Conservation (phyloP, 2,888 invertebrate species). For the Dynastes hyllus region DNA sequence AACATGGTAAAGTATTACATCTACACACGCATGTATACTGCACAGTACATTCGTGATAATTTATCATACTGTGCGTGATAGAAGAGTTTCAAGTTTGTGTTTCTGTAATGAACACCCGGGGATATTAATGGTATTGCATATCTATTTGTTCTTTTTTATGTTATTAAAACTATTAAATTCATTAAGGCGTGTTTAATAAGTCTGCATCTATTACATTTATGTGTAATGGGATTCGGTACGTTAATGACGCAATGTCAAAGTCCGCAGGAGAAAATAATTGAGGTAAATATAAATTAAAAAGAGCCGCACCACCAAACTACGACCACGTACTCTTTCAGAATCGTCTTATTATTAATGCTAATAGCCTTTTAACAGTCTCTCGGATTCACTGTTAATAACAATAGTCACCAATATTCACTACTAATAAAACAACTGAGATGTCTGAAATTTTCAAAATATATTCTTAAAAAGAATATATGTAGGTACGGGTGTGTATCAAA, state of each 20-base stretch:
- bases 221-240: neutral
- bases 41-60: too few species aligned
- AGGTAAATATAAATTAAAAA: too few species aligned
- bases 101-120: neutral
- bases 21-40: neutral
- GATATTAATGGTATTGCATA: neutral
- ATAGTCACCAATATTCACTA: too few species aligned
- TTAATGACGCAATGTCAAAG: neutral
- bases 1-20: neutral
- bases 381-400: too few species aligned
- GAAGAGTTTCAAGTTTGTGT: neutral
- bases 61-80: constrained; percentile 2
- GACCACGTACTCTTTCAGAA: too few species aligned
- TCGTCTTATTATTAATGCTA: too few species aligned
- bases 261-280: neutral
- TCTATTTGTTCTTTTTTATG: neutral
- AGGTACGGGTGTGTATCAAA: too few species aligned
- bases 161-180: constrained; percentile 7
- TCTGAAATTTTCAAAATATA: too few species aligned
- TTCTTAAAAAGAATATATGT: too few species aligned
- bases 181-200: neutral
- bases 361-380: too few species aligned
- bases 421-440: too few species aligned
- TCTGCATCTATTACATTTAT: neutral
- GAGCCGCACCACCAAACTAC: too few species aligned